Base-by-base conservation (phyloP, 2,113 vertebrate species). In the Nannospalax galili region DNA sequence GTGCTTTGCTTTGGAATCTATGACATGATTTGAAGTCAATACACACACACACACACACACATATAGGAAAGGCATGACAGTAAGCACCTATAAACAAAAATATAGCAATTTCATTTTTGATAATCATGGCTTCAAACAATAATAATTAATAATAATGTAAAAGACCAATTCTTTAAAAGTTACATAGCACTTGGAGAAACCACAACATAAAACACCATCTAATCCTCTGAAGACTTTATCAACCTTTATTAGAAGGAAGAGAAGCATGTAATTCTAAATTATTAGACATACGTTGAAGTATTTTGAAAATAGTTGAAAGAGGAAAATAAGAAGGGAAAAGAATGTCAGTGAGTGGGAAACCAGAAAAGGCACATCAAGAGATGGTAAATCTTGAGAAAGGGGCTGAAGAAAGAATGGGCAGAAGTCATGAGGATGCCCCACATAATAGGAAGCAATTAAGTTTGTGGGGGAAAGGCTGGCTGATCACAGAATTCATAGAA, bases 301-400 rank as follows among this genome's bases (percentile, higher is more conserved):
- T 58, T 58, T 75, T 62, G 35, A 95, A 84, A 91, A 85, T 14
- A 79, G 28, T 82, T 91, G 88, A 52, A 92, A 88, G 77, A 88
- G 8, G 45, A 96, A 88, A 65, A 60, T 20, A 92, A 24, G 26
- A 35, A 65, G 8, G 58, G 87, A 84, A 64, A 32, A 78, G 45
- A n/a, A 72, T 48, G 28, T 80, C 75, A 75, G 10, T 48, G 45
- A 30, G 11, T 64, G 4, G 70, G 65, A 84, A 32, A 78, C 67
- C 75, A 62, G 14, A 77, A 22, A 65, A 1, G 65, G 12, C 8
- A 10, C 28, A 11, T 74, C 12, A 79, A 90, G 26, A 69, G 2
- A 56, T 56, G n/a, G 16, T 58, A 77, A 88, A 37, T 58, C 42
- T 72, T 70, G 35, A 72, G 42, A 87, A 35, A 7, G 17, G 26